These are phyloP conservation scores for Reticulitermes lucifugus DNA, from an alignment of 2,888 invertebrate species.

Conservation along the genomic window DNA sequence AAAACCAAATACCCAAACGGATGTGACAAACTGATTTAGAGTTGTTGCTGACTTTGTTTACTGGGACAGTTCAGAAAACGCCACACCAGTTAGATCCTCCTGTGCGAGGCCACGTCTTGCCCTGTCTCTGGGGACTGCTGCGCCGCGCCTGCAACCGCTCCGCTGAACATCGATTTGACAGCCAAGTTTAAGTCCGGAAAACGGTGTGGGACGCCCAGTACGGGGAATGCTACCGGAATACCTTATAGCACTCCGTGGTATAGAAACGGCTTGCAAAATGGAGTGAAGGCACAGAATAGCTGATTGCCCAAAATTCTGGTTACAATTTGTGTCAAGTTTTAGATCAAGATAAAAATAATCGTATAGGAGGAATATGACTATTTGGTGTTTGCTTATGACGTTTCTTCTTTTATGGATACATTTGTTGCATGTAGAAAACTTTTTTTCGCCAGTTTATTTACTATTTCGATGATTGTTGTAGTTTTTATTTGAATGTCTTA, in stretches of 20 bases:
- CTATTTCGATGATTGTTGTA: too few relatives aligned
- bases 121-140: slow-evolving; percentile 36
- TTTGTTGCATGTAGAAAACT: too few relatives aligned
- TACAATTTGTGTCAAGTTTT: background rate
- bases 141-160: slow-evolving; percentile 47
- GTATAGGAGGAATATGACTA: too few relatives aligned
- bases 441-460: too few relatives aligned
- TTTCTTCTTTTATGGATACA: too few relatives aligned
- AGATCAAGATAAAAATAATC: slow-evolving; percentile 8
- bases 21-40: too few relatives aligned
- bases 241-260: slow-evolving; percentile 17
- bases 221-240: slow-evolving; percentile 24
- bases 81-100: slow-evolving; percentile 47
- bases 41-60: too few relatives aligned
- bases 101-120: slow-evolving; percentile 35
- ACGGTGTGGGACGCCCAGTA: slow-evolving; percentile 21
- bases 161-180: slow-evolving; percentile 51
- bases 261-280: slow-evolving; percentile 4
- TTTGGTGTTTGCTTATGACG: too few relatives aligned
- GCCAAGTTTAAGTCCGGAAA: slow-evolving; percentile 47
- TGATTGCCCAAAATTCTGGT: slow-evolving; percentile 1
- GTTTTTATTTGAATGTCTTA: too few relatives aligned
- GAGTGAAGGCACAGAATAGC: background rate
- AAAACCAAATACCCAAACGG: too few relatives aligned
- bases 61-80: background rate